A percentile compares a stretch with the other conserved stretches of the same genome.
These are phyloP conservation scores for Linepithema humile DNA, from an alignment of 1,140 invertebrate genomes.

Conservation along the genomic window DNA sequence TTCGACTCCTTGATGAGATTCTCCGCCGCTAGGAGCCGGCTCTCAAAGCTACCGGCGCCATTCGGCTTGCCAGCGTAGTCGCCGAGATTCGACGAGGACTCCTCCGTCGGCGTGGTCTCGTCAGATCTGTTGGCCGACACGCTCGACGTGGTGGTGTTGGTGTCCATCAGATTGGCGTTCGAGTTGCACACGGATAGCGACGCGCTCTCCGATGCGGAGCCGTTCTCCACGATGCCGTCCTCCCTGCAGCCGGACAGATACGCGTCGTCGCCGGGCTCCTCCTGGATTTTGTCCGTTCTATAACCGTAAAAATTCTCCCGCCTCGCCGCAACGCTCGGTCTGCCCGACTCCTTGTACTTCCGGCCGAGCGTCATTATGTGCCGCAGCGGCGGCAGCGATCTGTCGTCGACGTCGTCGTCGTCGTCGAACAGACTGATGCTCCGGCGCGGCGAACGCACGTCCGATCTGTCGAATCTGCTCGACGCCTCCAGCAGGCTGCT, in stretches of 20 bases:
- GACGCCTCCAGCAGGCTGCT: slow-evolving; percentile 77
- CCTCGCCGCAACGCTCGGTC: slow-evolving; percentile 37
- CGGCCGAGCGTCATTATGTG: slow-evolving; percentile 69
- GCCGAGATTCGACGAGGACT: slow-evolving; percentile 73
- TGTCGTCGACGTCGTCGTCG: slow-evolving; percentile 68
- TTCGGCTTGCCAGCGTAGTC: slow-evolving; percentile 70
- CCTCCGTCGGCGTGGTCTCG: slow-evolving; percentile 77
- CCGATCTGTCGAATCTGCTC: slow-evolving; percentile 49
- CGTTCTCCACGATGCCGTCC: slow-evolving; percentile 21
- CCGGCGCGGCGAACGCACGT: slow-evolving; percentile 66
- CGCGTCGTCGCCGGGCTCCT: slow-evolving; percentile 68
- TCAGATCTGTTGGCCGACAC: slow-evolving; percentile 71
- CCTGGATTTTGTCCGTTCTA: slow-evolving; percentile 79
- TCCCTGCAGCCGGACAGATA: neutral
- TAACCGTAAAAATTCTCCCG: slow-evolving; percentile 68
- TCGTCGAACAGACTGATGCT: slow-evolving; percentile 81
- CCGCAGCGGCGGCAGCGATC: slow-evolving; percentile 60
- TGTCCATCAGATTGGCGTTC: slow-evolving; percentile 64
- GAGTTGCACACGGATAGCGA: slow-evolving; percentile 67
- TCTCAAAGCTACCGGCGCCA: slow-evolving; percentile 73
- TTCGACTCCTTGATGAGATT: slow-evolving; percentile 82
- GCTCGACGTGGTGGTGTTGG: slow-evolving; percentile 66
- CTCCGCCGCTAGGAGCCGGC: slow-evolving; percentile 78
- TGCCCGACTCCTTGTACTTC: slow-evolving; percentile 67
- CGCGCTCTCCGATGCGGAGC: slow-evolving; percentile 64